phyloP scores from a whole-genome alignment of 2,797 vertebrate species.

The Coccyzus lansbergi region DNA sequence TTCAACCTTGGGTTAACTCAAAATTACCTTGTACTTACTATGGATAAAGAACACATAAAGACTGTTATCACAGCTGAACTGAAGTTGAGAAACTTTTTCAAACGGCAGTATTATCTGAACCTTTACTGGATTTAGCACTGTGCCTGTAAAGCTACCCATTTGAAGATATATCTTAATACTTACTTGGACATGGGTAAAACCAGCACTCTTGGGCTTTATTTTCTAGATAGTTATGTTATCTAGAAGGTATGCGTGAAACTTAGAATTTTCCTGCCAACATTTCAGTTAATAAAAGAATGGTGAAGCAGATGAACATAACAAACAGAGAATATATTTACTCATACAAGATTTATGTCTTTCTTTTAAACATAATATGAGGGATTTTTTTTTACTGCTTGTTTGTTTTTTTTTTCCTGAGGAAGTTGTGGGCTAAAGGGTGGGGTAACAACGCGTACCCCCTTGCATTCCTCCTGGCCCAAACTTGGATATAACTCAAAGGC shows the following conservation, averaged over 20 bases:
- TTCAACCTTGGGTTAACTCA: neutral
- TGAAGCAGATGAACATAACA: neutral
- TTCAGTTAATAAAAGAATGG: slow-evolving; percentile 13
- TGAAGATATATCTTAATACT: neutral
- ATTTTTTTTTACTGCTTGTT: fast-evolving
- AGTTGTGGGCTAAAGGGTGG: slow-evolving; percentile 19
- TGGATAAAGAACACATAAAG: neutral
- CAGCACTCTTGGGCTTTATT: neutral
- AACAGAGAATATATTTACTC: slow-evolving; percentile 3
- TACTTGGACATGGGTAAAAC: neutral
- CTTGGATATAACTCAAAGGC: neutral
- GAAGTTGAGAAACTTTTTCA: neutral
- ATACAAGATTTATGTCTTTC: neutral
- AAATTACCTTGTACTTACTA: neutral
- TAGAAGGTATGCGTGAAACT: neutral
- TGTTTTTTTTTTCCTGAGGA: slow-evolving; percentile 5
- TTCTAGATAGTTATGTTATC: slow-evolving; percentile 19
- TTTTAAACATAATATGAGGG: neutral
- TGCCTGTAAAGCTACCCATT: neutral
- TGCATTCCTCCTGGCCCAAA: neutral
- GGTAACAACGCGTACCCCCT: neutral
- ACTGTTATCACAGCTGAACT: neutral
- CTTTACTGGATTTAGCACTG: neutral
- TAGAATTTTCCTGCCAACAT: slow-evolving; percentile 10
- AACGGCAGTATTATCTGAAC: neutral